Base-by-base conservation (phyloP, 2,888 invertebrate genomes). In the Amphiduros pacificus region DNA sequence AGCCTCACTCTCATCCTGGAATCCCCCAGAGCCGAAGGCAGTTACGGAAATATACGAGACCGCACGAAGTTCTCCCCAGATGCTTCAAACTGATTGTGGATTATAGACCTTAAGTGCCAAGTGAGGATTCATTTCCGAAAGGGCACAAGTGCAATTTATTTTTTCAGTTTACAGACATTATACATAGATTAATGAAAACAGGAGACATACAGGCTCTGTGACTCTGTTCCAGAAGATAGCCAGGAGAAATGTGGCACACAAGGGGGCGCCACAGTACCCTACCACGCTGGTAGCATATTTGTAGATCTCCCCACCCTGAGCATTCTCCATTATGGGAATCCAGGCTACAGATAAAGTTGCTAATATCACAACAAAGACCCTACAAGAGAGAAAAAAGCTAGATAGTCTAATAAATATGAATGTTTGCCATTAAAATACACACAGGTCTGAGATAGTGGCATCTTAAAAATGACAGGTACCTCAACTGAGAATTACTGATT, bases 331-430 rank as follows among this genome's bases (percentile, higher is more conserved):
- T 26, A 67, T 61, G 24, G 67, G 67, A n/a, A 67, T 64, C 67
- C 65, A 67, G 17, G 56, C 22, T 11, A 67, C 44, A 31, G 55
- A 49, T 20, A 66, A 41, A 22, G 32, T 62, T 1, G 60, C 57
- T 61, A 67, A 36, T 26, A 63, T 32, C 28, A 63, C 53, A 9
- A 66, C 60, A 61, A 67, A 67, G n/a, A 63, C 24, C 59, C 79
- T 66, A n/a, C 54, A 1, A 41, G 26, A 3, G 31, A 51, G 2
- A 48, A 55, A 29, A 28, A 6, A 27, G n/a, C n/a, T n/a, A n/a
- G n/a, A n/a, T n/a, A n/a, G n/a, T n/a, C n/a, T n/a, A n/a, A n/a
- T n/a, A n/a, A 36, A 36, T 11, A 36, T 14, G 11, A 36, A 36
- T 17, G 40, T 17, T 36, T 36, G 40, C 11, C 17, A 36, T 36